Percentiles rank a stretch among this genome's conserved stretches.
phyloP scores from a whole-genome alignment of 2,113 vertebrate species.

The Myotis brandtii region DNA sequence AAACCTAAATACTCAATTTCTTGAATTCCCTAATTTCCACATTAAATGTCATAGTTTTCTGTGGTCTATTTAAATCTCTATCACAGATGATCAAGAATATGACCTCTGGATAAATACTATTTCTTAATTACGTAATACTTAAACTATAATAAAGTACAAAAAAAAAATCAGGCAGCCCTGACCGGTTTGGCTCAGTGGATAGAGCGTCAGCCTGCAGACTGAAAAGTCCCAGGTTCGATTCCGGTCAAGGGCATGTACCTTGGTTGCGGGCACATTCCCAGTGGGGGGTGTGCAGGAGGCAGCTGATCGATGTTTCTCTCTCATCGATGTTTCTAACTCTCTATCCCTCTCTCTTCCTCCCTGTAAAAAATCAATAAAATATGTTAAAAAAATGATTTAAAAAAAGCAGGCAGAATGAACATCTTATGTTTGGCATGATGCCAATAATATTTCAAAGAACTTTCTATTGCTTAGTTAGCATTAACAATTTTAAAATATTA shows the following conservation, averaged over 20 bases:
- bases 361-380: no score
- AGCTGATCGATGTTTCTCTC: no score
- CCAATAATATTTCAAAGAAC: slow-evolving; percentile 38
- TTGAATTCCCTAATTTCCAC: slow-evolving; percentile 64
- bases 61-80: slow-evolving; percentile 55
- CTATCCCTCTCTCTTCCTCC: no score
- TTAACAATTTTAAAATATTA: slow-evolving; percentile 32
- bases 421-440: slow-evolving; percentile 20
- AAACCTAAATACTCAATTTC: slow-evolving; percentile 54
- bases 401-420: slow-evolving; percentile 21
- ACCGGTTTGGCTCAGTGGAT: no score
- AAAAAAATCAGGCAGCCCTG: neutral
- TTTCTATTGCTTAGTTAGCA: neutral
- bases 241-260: no score
- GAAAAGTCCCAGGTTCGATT: no score
- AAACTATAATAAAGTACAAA: slow-evolving; percentile 22
- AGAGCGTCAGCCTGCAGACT: no score
- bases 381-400: neutral
- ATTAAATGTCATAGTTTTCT: slow-evolving; percentile 72
- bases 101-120: neutral
- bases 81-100: slow-evolving; percentile 1
- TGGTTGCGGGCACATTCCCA: no score
- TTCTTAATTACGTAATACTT: slow-evolving; percentile 56
- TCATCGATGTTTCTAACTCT: no score
- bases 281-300: no score